These are phyloP conservation scores for Hippocampus guttulatus DNA, from an alignment of 2,113 vertebrate species.

Conservation along the genomic window DNA sequence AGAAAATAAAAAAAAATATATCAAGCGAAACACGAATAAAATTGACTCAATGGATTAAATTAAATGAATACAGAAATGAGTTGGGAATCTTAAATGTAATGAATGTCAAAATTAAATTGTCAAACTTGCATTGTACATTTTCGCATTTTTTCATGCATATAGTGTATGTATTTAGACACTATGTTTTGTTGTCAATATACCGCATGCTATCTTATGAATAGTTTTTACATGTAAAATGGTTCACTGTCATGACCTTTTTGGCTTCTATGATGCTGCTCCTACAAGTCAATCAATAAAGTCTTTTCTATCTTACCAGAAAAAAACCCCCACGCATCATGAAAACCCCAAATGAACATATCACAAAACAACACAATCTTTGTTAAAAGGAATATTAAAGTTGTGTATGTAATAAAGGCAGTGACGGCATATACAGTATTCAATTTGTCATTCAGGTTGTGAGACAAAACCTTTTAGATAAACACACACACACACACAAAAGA, in stretches of 20 bases:
- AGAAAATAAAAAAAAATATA: background rate
- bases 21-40: background rate
- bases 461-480: background rate
- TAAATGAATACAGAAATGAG: background rate
- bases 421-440: background rate
- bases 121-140: background rate
- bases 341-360: background rate
- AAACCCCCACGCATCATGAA: background rate
- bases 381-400: background rate
- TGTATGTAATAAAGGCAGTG: background rate
- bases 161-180: background rate
- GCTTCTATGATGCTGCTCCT: background rate
- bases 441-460: background rate
- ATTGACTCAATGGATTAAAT: background rate
- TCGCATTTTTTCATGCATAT: background rate
- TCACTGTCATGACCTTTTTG: background rate
- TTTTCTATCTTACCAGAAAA: background rate
- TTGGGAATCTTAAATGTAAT: too few relatives aligned
- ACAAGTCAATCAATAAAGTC: background rate
- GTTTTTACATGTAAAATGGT: background rate
- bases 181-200: background rate
- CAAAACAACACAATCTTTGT: background rate
- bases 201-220: background rate
- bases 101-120: background rate
- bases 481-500: background rate